phyloP scores from a whole-genome alignment of 2,888 invertebrate species.

The Quadriops clusia region DNA sequence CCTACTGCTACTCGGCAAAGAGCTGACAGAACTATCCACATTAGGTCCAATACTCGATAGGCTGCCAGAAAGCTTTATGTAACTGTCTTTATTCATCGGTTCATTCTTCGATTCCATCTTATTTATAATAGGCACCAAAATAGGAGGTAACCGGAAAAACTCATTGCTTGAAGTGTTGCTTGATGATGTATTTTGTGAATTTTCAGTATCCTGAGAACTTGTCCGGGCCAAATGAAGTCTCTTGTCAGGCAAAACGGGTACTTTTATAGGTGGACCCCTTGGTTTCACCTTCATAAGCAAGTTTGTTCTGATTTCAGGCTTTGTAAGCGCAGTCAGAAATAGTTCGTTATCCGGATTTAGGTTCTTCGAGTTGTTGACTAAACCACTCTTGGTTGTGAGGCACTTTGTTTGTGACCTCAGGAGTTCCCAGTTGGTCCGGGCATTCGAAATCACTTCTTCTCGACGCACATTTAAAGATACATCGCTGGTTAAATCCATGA shows the following conservation, averaged over 20 bases:
- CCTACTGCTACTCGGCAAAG: slow-evolving; percentile 23
- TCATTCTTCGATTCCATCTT: slow-evolving; percentile 40
- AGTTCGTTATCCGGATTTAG: slow-evolving; percentile 34
- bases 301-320: slow-evolving; percentile 19
- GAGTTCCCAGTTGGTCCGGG: slow-evolving; percentile 78
- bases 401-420: slow-evolving; percentile 54
- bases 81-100: slow-evolving; percentile 16
- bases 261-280: slow-evolving; percentile 19
- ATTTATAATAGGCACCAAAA: slow-evolving; percentile 55
- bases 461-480: slow-evolving; percentile 48
- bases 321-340: slow-evolving; percentile 31
- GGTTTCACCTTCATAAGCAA: slow-evolving; percentile 10
- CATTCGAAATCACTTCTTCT: slow-evolving; percentile 77
- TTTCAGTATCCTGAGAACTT: slow-evolving; percentile 48
- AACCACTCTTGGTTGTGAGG: slow-evolving; percentile 33
- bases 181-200: slow-evolving; percentile 47
- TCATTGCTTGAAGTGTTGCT: slow-evolving; percentile 41
- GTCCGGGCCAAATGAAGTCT: slow-evolving; percentile 36
- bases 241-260: slow-evolving; percentile 39
- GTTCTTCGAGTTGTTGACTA: slow-evolving; percentile 26
- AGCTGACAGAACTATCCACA: slow-evolving; percentile 45
- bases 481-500: slow-evolving; percentile 50
- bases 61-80: slow-evolving; percentile 41
- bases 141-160: slow-evolving; percentile 54
- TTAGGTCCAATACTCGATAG: slow-evolving; percentile 60